Conservation (phyloP, 2,888 invertebrate species). For the Conomelus anceps region DNA sequence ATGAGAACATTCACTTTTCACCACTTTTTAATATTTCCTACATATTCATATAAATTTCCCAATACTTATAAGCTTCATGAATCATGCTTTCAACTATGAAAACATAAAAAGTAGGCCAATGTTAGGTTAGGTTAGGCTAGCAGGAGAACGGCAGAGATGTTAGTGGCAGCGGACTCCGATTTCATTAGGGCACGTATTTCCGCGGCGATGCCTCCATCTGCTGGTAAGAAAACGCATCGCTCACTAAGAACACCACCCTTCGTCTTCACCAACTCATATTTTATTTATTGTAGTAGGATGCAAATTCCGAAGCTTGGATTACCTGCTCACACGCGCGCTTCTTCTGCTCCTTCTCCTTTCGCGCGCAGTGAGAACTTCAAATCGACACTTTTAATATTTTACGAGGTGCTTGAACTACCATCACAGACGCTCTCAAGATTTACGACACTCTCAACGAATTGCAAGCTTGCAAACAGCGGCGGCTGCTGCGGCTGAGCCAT, state of each 20-base stretch:
- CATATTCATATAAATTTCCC: too few species aligned
- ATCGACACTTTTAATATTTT: background rate
- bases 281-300: background rate
- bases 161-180: background rate
- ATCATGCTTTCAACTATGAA: too few species aligned
- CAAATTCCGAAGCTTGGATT: background rate
- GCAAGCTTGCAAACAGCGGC: background rate
- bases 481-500: background rate
- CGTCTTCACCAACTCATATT: background rate
- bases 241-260: background rate
- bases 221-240: too few species aligned
- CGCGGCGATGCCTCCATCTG: background rate
- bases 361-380: background rate
- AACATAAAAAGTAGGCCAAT: too few species aligned
- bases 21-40: too few species aligned
- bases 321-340: background rate
- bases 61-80: too few species aligned
- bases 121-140: background rate
- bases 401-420: background rate
- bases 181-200: background rate
- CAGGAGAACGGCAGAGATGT: background rate
- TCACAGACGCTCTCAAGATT: background rate
- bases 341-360: background rate
- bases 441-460: background rate
- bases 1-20: too few species aligned